A percentile compares a stretch with the other conserved stretches of the same genome.
These are phyloP conservation scores for Urocolius indicus DNA, from an alignment of 2,113 vertebrate genomes.

Conservation along the genomic window DNA sequence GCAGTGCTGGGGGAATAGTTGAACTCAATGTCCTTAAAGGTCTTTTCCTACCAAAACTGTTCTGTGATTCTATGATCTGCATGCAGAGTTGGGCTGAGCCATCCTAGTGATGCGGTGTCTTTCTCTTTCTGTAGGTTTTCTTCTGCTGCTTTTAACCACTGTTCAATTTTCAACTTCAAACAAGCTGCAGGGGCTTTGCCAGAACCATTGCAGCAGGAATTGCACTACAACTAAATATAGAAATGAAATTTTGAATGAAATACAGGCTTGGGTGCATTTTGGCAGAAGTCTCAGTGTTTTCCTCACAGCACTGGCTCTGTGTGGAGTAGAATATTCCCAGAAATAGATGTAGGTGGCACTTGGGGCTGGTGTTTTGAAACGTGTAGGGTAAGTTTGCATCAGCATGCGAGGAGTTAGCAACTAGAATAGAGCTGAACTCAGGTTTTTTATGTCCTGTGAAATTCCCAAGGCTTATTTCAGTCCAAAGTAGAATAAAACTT, in stretches of 20 bases:
- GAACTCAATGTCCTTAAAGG: too few relatives aligned
- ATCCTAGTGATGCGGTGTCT: accelerated
- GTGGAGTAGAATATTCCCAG: constrained; percentile 25
- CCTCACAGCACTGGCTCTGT: constrained; percentile 9
- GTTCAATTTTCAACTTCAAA: not conserved
- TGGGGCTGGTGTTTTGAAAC: constrained; percentile 14
- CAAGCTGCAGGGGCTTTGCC: constrained; percentile 24
- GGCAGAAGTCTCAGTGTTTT: constrained; percentile 15
- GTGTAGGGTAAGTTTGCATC: constrained; percentile 11
- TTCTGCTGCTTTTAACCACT: not conserved
- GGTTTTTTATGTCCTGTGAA: constrained; percentile 9
- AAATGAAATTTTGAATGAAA: constrained; percentile 35
- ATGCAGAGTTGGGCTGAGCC: not conserved
- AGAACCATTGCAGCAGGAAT: constrained; percentile 38
- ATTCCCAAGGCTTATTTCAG: constrained; percentile 7
- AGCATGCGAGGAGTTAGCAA: not conserved
- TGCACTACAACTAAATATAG: constrained; percentile 42
- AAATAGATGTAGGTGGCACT: constrained; percentile 27
- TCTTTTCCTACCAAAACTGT: too few relatives aligned
- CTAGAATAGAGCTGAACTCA: not conserved
- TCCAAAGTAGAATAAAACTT: not conserved
- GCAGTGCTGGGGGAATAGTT: too few relatives aligned
- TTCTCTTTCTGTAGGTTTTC: not conserved
- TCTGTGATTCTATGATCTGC: not conserved
- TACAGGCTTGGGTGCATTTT: constrained; percentile 44